phyloP scores from a whole-genome alignment of 1,140 invertebrate species.

The Thrips palmi region DNA sequence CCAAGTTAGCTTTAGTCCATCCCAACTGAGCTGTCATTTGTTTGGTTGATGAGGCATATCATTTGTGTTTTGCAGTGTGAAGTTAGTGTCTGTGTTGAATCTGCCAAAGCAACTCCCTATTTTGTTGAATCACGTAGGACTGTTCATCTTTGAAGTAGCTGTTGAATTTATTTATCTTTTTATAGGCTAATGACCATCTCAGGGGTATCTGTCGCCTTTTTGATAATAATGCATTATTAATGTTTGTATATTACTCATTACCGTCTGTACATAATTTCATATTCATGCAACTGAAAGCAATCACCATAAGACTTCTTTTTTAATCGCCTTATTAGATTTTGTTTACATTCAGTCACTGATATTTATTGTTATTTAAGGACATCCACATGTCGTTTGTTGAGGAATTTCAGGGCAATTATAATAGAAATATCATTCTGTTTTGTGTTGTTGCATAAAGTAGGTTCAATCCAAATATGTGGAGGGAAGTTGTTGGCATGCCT shows the following conservation, averaged over 20 bases:
- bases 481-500: too few relatives aligned
- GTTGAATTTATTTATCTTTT: too few relatives aligned
- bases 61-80: too few relatives aligned
- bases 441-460: background rate
- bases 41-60: too few relatives aligned
- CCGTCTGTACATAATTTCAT: background rate
- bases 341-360: background rate
- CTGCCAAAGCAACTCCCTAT: too few relatives aligned
- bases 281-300: constrained; percentile 4
- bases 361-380: background rate
- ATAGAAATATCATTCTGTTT: background rate
- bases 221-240: background rate
- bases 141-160: too few relatives aligned
- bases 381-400: background rate
- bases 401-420: background rate
- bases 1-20: too few relatives aligned
- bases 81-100: too few relatives aligned
- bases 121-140: too few relatives aligned
- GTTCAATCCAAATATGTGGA: too few relatives aligned
- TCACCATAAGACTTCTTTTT: constrained; percentile 5
- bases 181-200: too few relatives aligned
- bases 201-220: background rate
- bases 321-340: constrained; percentile 3
- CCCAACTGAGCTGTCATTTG: too few relatives aligned
- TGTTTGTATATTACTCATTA: constrained; percentile 3